Conservation (phyloP, 2,113 vertebrate genomes). For the Otis tarda region DNA sequence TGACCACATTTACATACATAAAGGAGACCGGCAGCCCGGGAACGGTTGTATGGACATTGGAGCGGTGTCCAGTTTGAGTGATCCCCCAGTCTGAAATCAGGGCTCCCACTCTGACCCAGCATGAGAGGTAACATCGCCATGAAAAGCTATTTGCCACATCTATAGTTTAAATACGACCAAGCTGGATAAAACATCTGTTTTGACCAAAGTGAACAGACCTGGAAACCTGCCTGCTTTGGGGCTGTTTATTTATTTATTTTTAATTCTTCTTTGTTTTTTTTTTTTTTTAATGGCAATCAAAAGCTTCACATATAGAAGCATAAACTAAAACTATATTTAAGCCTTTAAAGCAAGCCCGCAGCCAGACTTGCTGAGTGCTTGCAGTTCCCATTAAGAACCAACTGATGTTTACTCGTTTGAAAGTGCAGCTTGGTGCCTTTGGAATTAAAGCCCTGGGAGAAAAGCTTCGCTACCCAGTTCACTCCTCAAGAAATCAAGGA, state of each 20-base stretch:
- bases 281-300: not conserved
- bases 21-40: not conserved
- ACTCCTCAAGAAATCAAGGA: not conserved
- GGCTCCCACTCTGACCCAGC: not conserved
- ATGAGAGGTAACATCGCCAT: not conserved
- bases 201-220: not conserved
- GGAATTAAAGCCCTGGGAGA: not conserved
- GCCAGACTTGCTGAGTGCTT: fast-evolving
- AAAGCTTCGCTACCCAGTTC: not conserved
- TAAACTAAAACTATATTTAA: not conserved
- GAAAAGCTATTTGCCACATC: not conserved
- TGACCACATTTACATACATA: not conserved
- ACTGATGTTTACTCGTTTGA: not conserved
- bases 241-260: not conserved
- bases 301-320: not conserved
- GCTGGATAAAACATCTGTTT: not conserved
- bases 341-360: not conserved
- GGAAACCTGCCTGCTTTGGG: not conserved
- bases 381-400: not conserved
- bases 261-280: not conserved
- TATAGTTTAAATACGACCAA: not conserved
- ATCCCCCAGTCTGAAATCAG: not conserved
- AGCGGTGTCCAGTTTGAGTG: not conserved
- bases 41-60: fast-evolving
- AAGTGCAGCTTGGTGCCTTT: not conserved